Evolutionary conservation across 2,888 invertebrate genomes (phyloP).

Genomic region (Himalopsyche kuldschensis): DNA sequence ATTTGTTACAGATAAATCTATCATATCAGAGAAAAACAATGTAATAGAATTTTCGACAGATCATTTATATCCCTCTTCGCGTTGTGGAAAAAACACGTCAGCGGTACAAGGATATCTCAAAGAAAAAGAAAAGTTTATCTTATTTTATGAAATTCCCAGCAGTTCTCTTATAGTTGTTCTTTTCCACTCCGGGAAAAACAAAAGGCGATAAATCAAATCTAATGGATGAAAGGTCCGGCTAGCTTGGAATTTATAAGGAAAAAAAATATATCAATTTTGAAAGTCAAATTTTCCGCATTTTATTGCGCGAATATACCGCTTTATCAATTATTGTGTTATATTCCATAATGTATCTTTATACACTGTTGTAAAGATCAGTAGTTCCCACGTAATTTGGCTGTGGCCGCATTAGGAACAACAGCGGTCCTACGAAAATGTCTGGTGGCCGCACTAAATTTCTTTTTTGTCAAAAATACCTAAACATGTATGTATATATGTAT

Average conservation of each 20-base stretch:
- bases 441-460: too few relatives aligned
- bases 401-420: too few relatives aligned
- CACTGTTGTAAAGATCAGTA: too few relatives aligned
- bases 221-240: slow-evolving; percentile 26
- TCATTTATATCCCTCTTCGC: slow-evolving; percentile 22
- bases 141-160: slow-evolving; percentile 20
- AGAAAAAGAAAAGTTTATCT: slow-evolving; percentile 20
- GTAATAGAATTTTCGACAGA: slow-evolving; percentile 32
- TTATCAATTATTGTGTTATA: too few relatives aligned
- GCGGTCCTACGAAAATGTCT: too few relatives aligned
- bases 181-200: slow-evolving; percentile 18
- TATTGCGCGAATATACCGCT: neutral
- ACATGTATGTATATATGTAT: too few relatives aligned
- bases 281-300: neutral
- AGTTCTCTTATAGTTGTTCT: slow-evolving; percentile 17
- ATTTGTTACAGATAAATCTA: slow-evolving; percentile 15
- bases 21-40: slow-evolving; percentile 29
- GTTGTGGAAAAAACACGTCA: neutral
- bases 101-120: neutral
- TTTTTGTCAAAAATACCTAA: too few relatives aligned
- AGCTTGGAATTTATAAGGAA: slow-evolving; percentile 22
- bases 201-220: slow-evolving; percentile 28
- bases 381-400: too few relatives aligned
- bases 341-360: too few relatives aligned
- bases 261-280: neutral